A percentile compares a stretch with the other conserved stretches of the same genome.
Evolutionary conservation across 2,888 invertebrate species (phyloP).

Genomic region (Meganola albula): DNA sequence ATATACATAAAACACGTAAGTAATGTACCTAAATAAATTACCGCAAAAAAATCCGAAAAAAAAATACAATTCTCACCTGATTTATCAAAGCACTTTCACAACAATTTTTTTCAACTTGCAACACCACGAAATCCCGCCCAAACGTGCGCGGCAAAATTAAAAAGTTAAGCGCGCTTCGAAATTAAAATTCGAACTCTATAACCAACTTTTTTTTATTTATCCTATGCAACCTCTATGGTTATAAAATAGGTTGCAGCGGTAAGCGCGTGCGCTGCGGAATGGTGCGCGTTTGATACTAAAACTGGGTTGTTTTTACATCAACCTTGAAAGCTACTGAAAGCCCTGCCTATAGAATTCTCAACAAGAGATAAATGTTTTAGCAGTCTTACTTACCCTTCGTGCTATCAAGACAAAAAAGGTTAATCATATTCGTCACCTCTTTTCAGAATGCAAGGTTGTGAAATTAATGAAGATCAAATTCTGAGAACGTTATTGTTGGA

Average conservation of each 20-base stretch:
- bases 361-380: conserved; percentile 30
- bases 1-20: neutral
- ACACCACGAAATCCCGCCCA: conserved; percentile 47
- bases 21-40: neutral
- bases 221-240: conserved; percentile 60
- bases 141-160: conserved; percentile 41
- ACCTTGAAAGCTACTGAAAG: conserved; percentile 70
- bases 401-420: conserved; percentile 17
- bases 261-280: conserved; percentile 59
- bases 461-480: too few species aligned
- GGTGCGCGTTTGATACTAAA: conserved; percentile 57
- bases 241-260: conserved; percentile 58
- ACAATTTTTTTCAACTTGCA: conserved; percentile 30
- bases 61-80: conserved; percentile 33
- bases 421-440: conserved; percentile 15
- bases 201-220: conserved; percentile 19
- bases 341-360: conserved; percentile 47
- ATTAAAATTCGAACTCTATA: conserved; percentile 33
- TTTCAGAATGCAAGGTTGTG: too few species aligned
- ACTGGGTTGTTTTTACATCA: conserved; percentile 35
- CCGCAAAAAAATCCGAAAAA: neutral
- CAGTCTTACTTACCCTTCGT: conserved; percentile 25
- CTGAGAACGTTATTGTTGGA: too few species aligned
- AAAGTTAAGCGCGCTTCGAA: conserved; percentile 37
- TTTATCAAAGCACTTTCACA: conserved; percentile 32